Base-by-base conservation (phyloP, 1,140 invertebrate genomes). In the Episyrphus balteatus region DNA sequence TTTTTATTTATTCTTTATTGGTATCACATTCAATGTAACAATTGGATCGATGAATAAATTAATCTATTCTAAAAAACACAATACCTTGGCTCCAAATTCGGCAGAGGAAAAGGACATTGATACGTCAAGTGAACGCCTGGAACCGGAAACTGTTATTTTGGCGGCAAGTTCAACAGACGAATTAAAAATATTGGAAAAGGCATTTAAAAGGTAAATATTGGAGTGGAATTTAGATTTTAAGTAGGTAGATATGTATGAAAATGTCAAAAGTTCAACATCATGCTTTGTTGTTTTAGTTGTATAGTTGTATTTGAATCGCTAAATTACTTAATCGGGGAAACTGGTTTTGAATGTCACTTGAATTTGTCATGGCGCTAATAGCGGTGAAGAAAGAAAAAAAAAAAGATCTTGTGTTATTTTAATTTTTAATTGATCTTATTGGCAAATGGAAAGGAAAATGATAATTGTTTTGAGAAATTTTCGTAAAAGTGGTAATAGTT, bases 1-100 rank as follows among this genome's bases (percentile, higher is more conserved):
- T 53, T 66, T 66, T 62, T 66, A 66, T 59, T 62, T 66, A 60
- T 66, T 66, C 53, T 65, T 65, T 59, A 65, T 65, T 57, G 62
- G 62, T 40, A 51, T 65, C 54, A 65, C 65, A 60, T 54, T 65
- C 53, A 62, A 65, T 49, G 59, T 58, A 46, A 65, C 62, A 49
- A 65, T 57, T 26, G 21, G 21, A 5, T 26, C 21, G 21, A 26
- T 26, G 21, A 26, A 26, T 26, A 26, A 26, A 26, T 26, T 26
- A 26, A 26, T 26, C 21, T 26, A 26, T 8, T 26, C 21, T 3
- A 26, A 26, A 8, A 26, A 26, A 26, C 21, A 26, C 8, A 26
- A 26, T 8, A 26, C 21, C 3, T 26, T 26, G 21, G 21, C 21
- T 26, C 21, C 21, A 5, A 26, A 26, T 26, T 26, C 21, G 3